phyloP scores from a whole-genome alignment of 2,113 vertebrate species.

The Centrocercus urophasianus region DNA sequence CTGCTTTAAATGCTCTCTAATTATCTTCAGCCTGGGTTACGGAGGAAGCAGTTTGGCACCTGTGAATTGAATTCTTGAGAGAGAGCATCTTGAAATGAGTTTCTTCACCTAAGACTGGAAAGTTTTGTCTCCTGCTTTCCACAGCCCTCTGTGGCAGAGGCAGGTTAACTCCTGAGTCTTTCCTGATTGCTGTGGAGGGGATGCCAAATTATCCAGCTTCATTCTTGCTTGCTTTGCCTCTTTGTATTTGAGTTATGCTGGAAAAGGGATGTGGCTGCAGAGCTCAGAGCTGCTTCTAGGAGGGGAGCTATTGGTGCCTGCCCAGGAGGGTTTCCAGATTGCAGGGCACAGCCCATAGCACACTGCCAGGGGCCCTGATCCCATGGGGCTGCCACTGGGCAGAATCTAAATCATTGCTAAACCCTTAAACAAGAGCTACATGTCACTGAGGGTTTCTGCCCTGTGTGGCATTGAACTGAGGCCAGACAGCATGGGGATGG shows the following conservation, averaged over 20 bases:
- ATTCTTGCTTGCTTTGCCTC: not conserved
- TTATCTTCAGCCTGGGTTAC: not conserved
- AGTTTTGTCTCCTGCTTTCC: not conserved
- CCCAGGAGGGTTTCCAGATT: not conserved
- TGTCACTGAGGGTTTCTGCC: accelerated
- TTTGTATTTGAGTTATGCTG: not conserved
- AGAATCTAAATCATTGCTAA: not conserved
- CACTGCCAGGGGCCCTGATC: not conserved
- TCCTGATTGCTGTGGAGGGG: not conserved
- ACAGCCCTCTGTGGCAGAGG: accelerated
- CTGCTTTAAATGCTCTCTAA: slow-evolving; percentile 28
- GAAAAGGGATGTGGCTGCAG: accelerated
- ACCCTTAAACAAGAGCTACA: not conserved
- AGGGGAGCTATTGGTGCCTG: not conserved
- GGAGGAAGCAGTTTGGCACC: not conserved
- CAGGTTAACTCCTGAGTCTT: not conserved
- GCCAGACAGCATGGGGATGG: accelerated
- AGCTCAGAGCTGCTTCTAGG: not conserved
- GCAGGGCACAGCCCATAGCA: not conserved
- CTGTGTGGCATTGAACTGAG: not conserved
- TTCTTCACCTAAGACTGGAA: not conserved
- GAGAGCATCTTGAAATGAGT: not conserved
- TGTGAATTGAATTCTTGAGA: slow-evolving; percentile 37
- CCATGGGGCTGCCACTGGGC: not conserved
- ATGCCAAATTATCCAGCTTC: not conserved